Base-by-base conservation (phyloP, 2,113 vertebrate genomes). In the Indicator indicator region DNA sequence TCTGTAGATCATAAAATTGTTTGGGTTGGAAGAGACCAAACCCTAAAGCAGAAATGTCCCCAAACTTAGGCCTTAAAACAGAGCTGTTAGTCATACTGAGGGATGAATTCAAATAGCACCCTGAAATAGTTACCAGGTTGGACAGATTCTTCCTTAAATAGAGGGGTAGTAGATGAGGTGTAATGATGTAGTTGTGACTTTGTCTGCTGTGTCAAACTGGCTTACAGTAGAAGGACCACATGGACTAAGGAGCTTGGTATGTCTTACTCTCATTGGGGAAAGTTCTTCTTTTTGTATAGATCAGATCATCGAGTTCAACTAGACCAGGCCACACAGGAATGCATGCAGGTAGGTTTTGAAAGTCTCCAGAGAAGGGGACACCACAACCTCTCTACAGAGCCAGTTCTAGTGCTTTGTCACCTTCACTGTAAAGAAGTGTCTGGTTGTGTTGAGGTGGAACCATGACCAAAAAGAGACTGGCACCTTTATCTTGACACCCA, bases 61-160 rank as follows among this genome's bases (percentile, higher is more conserved):
- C 6, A 30, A 30, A 33, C 4, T 12, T 54, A 33, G 5, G 9
- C 11, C 23, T 50, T 69, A 52, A 81, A 80, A 13, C 9, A 14
- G 48, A 28, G 14, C 38, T 17, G 15, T 63, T 3, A 56, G 0
- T 50, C 63, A 27, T 33, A 30, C 7, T 4, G 4, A 59, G 14
- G 30, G 18, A 33, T 16, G 5, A 55, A 60, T 60, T 73, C 30
- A 50, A 16, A 17, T 56, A 62, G 9, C 15, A 1, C 48, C 3
- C 13, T 67, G 40, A 46, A 27, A 42, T 79, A 42, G 36, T 46
- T 40, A 40, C 24, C 9, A n/a, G 16, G 42, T 12, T 33, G 30
- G 50, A 73, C 6, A 72, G 13, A 9, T 60, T 65, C 36, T 40
- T 21, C 17, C 6, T 28, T 20, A 62, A 70, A 52, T 8, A 14